Percentiles rank a stretch among this genome's conserved stretches.
These are phyloP conservation scores for Xenopus borealis DNA, from an alignment of 2,113 vertebrate genomes.

Conservation along the genomic window DNA sequence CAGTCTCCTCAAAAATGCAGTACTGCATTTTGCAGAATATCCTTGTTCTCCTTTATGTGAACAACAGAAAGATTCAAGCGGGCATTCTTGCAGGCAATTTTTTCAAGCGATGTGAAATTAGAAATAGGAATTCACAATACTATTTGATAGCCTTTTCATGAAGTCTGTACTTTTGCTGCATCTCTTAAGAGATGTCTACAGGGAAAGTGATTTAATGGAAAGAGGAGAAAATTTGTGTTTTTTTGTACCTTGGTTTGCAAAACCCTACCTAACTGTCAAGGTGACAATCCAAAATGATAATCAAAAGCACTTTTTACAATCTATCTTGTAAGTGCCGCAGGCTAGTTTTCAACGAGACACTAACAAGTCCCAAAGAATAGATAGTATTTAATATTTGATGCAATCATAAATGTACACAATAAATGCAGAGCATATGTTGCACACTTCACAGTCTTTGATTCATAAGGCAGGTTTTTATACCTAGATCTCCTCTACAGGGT, in stretches of 20 bases:
- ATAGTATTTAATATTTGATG: slow-evolving; percentile 77
- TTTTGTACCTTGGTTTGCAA: slow-evolving; percentile 64
- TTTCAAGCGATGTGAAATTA: slow-evolving; percentile 14
- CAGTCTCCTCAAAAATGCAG: neutral
- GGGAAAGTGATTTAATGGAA: slow-evolving; percentile 54
- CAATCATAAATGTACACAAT: slow-evolving; percentile 63
- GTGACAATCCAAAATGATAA: slow-evolving; percentile 80
- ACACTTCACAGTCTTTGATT: slow-evolving; percentile 38
- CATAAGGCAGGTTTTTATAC: slow-evolving; percentile 12
- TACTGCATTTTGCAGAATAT: neutral
- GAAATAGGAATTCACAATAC: slow-evolving; percentile 40
- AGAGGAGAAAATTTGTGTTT: slow-evolving; percentile 52
- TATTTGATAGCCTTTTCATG: slow-evolving; percentile 63
- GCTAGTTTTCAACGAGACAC: slow-evolving; percentile 76
- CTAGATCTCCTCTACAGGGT: neutral
- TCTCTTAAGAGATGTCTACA: slow-evolving; percentile 59
- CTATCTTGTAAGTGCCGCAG: slow-evolving; percentile 72
- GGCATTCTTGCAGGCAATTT: neutral
- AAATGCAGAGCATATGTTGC: slow-evolving; percentile 59
- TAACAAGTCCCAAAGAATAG: slow-evolving; percentile 77
- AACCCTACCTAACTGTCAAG: slow-evolving; percentile 72
- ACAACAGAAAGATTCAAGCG: too few relatives aligned
- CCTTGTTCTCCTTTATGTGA: neutral
- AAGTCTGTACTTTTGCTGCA: slow-evolving; percentile 60
- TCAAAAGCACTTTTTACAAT: slow-evolving; percentile 77